A percentile compares a stretch with the other conserved stretches of the same genome.
phyloP scores from a whole-genome alignment of 2,888 invertebrate species.

The Erpobdella octoculata region DNA sequence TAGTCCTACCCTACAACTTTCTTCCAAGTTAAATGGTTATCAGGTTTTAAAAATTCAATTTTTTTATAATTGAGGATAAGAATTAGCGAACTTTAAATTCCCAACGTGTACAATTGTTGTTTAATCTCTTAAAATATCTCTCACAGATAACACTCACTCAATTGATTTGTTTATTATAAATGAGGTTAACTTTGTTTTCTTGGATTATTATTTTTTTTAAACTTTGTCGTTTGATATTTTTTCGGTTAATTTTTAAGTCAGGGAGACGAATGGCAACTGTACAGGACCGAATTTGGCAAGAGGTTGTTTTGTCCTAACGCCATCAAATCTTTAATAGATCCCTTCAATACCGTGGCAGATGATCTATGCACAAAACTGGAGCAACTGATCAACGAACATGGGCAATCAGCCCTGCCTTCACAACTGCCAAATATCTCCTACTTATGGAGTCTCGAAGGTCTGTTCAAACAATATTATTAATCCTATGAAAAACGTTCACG shows the following conservation, averaged over 20 bases:
- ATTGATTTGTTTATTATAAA: too few relatives aligned
- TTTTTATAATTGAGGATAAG: neutral
- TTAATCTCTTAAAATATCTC: too few relatives aligned
- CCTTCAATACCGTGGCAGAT: slow-evolving; percentile 42
- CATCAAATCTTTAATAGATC: slow-evolving; percentile 40
- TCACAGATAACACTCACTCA: too few relatives aligned
- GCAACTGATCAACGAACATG: slow-evolving; percentile 39
- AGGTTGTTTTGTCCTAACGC: slow-evolving; percentile 42
- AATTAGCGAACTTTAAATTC: neutral
- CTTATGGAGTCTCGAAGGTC: slow-evolving; percentile 50
- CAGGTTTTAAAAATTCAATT: too few relatives aligned
- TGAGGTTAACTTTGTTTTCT: too few relatives aligned
- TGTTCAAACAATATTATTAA: slow-evolving; percentile 22
- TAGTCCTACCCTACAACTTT: too few relatives aligned
- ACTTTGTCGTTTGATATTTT: neutral
- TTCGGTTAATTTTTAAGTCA: slow-evolving; percentile 41
- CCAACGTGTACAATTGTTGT: too few relatives aligned
- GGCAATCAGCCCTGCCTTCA: slow-evolving; percentile 53
- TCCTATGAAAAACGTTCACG: too few relatives aligned
- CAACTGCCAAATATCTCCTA: slow-evolving; percentile 50
- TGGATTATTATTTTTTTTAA: neutral
- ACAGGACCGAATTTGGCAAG: slow-evolving; percentile 42
- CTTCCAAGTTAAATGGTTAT: too few relatives aligned
- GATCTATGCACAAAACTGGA: slow-evolving; percentile 43
- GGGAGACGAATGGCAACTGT: slow-evolving; percentile 46